Base-by-base conservation (phyloP, 2,797 vertebrate species). In the Rhinatrema bivittatum region DNA sequence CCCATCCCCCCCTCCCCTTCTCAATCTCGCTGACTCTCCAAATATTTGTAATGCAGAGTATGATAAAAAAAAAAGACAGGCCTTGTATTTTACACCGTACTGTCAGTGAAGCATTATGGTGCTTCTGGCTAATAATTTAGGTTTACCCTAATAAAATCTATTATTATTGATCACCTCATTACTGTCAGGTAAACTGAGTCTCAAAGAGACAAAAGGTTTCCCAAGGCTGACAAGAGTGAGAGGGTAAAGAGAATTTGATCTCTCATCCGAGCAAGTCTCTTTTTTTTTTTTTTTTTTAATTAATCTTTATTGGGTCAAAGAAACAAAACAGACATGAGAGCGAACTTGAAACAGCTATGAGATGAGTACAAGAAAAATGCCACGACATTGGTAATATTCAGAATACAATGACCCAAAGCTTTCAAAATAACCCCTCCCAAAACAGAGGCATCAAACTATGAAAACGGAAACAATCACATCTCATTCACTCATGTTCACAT, bases 1-100 rank as follows among this genome's bases (percentile, higher is more conserved):
- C 63, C 72, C 68, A 67, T 56, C 19, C 32, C 68, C 31, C 46
- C 39, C 46, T 48, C 34, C 42, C 53, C 30, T 29, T 46, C 40
- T 36, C 38, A 15, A 36, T 63, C 31, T 56, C 37, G 22, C 16
- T 14, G 5, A 32, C 43, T 56, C 43, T 48, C 29, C 22, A 15
- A 42, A 3, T 13, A 49, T 30, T 46, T 7, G 44, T 11, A 29
- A 7, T 7, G n/a, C 13, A 5, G 2, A 5, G 12, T 10, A 21
- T 15, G 21, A 50, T 45, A 56, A 60, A 30, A 49, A 55, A 56
- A 34, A n/a, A 28, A 7, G 17, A 11, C 7, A 25, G n/a, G n/a
- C 6, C 26, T 25, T 0, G 1, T 31, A 35, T 27, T n/a, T 29
- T 22, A 25, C 36, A 30, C 0, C 3, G 9, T 10, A 13, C 28